Base-by-base conservation (phyloP, 2,113 vertebrate genomes). In the Telmatochromis sp. region DNA sequence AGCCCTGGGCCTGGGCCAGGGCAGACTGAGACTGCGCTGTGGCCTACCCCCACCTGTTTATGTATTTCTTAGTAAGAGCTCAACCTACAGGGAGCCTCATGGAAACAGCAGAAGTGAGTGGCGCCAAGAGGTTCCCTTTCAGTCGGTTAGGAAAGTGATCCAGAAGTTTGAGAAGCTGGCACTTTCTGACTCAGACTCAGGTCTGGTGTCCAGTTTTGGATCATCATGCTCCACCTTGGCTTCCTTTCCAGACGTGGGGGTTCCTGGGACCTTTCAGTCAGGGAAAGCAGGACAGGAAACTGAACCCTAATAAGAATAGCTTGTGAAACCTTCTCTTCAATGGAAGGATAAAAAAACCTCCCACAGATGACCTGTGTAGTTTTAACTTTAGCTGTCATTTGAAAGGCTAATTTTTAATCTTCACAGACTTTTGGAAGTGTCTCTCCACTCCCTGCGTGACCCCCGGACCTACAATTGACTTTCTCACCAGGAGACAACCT, bases 121-220 rank as follows among this genome's bases (percentile, higher is more conserved):
- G 96, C 80, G n/a, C 17, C 86, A 86, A 33, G 94, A 95, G 6
- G 86, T 93, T 21, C 8, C 87, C 6, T 95, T 96, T 51, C 82
- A 78, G 15, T 89, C 94, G 0, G 94, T 95, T 23, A 93, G 88
- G 53, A 90, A 87, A 51, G 83, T 94, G 28, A 94, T 96, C 19
- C 91, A 95, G 91, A 95, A 91, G 89, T 96, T 96, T 86, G 96
- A 96, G 89, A 90, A 93, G 75, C 83, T 96, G 84, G 70, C 93
- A 1, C 21, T 57, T n/a, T 92, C 93, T 1, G 92, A 95, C 47
- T 92, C 92, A 2, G 89, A 93, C 78, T 94, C 90, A 1, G 93
- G 91, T n/a, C 86, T 94, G 28, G 82, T 92, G 51, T 95, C 94
- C 35, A 89, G 88, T 78, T 93, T 91, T 51, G 86, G 93, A 57